Evolutionary conservation across 2,113 vertebrate genomes (phyloP).

Genomic region (Patagioenas fasciata): DNA sequence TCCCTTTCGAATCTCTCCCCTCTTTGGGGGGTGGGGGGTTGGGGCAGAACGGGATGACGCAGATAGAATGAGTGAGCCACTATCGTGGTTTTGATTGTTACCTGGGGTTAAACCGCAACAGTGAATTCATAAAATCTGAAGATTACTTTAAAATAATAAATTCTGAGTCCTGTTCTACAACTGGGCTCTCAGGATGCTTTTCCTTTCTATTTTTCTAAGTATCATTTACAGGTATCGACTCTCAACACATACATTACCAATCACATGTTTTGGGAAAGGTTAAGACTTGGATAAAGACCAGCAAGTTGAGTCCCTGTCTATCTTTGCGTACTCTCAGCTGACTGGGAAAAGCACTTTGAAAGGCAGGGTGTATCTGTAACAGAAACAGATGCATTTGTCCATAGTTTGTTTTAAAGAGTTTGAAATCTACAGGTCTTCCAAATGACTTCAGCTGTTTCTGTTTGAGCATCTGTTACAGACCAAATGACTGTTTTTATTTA

Average conservation of each 20-base stretch:
- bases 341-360: background rate
- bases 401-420: background rate
- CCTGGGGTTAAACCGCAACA: no score
- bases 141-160: background rate
- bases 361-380: background rate
- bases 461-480: background rate
- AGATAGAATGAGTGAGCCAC: no score
- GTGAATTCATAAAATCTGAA: background rate
- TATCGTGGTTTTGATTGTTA: no score
- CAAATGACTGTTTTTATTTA: background rate
- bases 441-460: background rate
- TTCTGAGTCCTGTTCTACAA: background rate
- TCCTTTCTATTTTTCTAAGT: background rate
- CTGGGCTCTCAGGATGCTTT: background rate
- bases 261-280: background rate
- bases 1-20: no score
- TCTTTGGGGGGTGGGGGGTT: no score
- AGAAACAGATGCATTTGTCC: background rate
- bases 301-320: background rate
- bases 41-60: no score
- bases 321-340: background rate
- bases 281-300: background rate
- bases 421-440: background rate
- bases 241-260: background rate
- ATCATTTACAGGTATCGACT: background rate